Conservation (phyloP, 2,113 vertebrate species). For the Equus przewalskii region DNA sequence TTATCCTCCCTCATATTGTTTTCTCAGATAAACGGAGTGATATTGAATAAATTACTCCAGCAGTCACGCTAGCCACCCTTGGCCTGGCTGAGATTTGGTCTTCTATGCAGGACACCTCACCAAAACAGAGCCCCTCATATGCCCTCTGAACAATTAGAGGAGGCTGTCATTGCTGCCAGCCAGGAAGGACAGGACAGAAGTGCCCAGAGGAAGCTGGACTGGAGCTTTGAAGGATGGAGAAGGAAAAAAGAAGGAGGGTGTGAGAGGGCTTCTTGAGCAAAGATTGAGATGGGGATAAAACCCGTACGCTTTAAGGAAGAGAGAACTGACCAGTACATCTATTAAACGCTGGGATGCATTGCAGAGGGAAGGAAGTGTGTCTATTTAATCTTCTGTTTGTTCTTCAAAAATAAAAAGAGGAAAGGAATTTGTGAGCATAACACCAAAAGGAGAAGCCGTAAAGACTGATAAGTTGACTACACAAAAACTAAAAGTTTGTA, state of each 20-base stretch:
- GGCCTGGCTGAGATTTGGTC: not conserved
- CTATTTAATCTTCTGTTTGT: not conserved
- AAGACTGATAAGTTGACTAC: not conserved
- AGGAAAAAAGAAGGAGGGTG: too few species aligned
- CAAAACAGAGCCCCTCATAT: not conserved
- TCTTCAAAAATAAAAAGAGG: not conserved
- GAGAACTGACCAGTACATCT: not conserved
- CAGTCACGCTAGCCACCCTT: not conserved
- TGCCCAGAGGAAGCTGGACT: not conserved
- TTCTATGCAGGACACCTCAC: not conserved
- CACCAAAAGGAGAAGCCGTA: not conserved
- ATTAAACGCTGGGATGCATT: not conserved
- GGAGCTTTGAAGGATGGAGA: not conserved
- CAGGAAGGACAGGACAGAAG: not conserved
- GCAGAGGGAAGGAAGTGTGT: not conserved
- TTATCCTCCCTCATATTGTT: not conserved
- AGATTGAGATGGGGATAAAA: not conserved
- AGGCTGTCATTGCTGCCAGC: too few species aligned
- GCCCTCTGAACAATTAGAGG: not conserved
- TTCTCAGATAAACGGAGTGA: not conserved
- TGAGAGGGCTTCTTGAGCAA: not conserved
- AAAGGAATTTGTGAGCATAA: not conserved
- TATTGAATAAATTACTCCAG: not conserved
- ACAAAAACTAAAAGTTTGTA: not conserved
- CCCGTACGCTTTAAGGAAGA: not conserved